Evolutionary conservation across 2,797 vertebrate genomes (phyloP).

Genomic region (Bradypus variegatus): DNA sequence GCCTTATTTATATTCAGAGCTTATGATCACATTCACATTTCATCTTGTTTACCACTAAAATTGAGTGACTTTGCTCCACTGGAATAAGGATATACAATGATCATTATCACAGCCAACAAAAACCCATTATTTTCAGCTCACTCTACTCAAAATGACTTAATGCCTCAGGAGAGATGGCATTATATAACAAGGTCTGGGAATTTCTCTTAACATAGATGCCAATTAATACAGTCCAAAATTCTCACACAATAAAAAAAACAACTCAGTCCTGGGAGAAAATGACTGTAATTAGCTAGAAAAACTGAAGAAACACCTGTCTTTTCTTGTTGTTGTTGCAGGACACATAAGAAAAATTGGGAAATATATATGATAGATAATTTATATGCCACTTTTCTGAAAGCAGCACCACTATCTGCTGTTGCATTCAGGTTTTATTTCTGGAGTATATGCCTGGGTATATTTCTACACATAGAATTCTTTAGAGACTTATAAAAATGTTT

Average conservation of each 20-base stretch:
- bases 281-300: slow-evolving; percentile 23
- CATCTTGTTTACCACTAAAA: slow-evolving; percentile 51
- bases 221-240: slow-evolving; percentile 49
- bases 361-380: not conserved
- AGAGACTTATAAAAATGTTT: slow-evolving; percentile 38
- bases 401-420: not conserved
- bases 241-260: not conserved
- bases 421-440: not conserved
- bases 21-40: slow-evolving; percentile 20
- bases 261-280: slow-evolving; percentile 28
- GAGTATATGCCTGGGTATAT: not conserved
- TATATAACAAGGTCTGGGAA: slow-evolving; percentile 35
- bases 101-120: slow-evolving; percentile 40
- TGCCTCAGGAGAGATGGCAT: slow-evolving; percentile 30
- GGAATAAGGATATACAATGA: slow-evolving; percentile 30
- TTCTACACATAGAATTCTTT: slow-evolving; percentile 8
- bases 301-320: slow-evolving; percentile 13
- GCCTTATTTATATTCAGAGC: slow-evolving; percentile 59
- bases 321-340: not conserved
- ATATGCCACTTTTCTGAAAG: not conserved
- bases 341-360: not conserved
- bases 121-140: slow-evolving; percentile 51
- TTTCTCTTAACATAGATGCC: slow-evolving; percentile 38
- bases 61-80: not conserved
- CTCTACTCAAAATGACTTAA: slow-evolving; percentile 34